These are phyloP conservation scores for Lycodopsis pacificus DNA, from an alignment of 2,797 vertebrate species.

Conservation along the genomic window DNA sequence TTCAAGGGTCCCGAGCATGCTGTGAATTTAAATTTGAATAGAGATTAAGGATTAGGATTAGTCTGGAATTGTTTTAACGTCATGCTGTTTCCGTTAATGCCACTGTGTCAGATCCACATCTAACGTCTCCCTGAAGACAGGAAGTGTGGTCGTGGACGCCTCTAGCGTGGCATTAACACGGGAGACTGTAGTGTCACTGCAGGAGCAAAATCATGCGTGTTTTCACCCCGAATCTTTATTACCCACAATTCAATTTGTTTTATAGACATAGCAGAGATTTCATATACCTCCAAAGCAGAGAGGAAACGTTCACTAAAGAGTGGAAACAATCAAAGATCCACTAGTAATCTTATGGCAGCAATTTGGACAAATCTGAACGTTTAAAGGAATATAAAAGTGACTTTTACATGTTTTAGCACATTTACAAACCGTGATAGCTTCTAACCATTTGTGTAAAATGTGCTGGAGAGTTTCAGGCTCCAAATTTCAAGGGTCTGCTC, in stretches of 20 bases:
- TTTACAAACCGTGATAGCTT: not conserved
- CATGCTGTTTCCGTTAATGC: conserved; percentile 48
- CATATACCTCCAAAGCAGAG: not conserved
- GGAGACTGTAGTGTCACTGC: not conserved
- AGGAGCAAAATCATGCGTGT: not conserved
- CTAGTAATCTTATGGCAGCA: conserved; percentile 2
- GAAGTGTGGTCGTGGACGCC: not conserved
- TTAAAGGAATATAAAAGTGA: not conserved
- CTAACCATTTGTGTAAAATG: not conserved
- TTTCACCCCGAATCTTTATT: conserved; percentile 1
- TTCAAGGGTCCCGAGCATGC: conserved; percentile 8
- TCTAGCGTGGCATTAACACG: not conserved
- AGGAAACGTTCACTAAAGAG: conserved; percentile 12
- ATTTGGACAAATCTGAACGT: not conserved
- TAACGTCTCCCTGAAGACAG: conserved; percentile 26
- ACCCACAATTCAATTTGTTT: conserved; percentile 26
- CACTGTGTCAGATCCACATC: conserved; percentile 33
- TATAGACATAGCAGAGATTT: conserved; percentile 12
- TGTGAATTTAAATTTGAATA: conserved; percentile 39
- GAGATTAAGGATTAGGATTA: conserved; percentile 34
- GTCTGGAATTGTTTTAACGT: conserved; percentile 29
- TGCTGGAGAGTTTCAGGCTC: not conserved
- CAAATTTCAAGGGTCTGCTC: not conserved
- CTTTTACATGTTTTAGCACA: not conserved
- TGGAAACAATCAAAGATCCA: conserved; percentile 15